These are phyloP conservation scores for Drosophila equinoxialis DNA, from an alignment of 1,140 invertebrate species.

Conservation along the genomic window DNA sequence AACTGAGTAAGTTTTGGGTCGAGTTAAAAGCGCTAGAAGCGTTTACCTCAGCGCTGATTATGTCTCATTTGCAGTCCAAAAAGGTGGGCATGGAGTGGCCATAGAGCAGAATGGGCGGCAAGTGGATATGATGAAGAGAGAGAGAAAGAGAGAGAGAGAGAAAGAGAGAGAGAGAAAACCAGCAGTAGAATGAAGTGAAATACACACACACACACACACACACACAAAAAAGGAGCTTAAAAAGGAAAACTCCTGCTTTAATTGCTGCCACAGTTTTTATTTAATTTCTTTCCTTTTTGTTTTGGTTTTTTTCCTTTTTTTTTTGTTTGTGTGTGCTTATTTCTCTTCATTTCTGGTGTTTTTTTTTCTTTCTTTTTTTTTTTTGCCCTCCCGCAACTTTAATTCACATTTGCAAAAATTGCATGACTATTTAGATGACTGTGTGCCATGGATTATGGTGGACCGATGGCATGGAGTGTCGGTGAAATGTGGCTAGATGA, in stretches of 20 bases:
- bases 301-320: constrained; percentile 22
- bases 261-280: constrained; percentile 59
- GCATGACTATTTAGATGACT: constrained; percentile 14
- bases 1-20: background rate
- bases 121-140: background rate
- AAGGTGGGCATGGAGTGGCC: constrained; percentile 8
- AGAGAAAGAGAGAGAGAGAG: too few species aligned
- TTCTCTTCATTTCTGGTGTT: constrained; percentile 4
- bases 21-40: background rate
- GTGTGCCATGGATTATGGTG: background rate
- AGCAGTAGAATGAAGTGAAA: constrained; percentile 3
- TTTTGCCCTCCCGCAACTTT: constrained; percentile 42
- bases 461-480: background rate
- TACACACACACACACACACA: background rate
- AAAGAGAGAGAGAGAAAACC: background rate
- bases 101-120: constrained; percentile 1
- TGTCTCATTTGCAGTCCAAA: constrained; percentile 48
- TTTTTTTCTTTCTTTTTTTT: constrained; percentile 20
- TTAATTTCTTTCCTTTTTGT: constrained; percentile 19
- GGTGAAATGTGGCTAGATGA: too few species aligned
- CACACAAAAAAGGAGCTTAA: background rate
- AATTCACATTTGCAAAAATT: constrained; percentile 39
- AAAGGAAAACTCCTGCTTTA: constrained; percentile 46
- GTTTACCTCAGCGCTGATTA: constrained; percentile 25
- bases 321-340: constrained; percentile 16